Evolutionary conservation across 2,113 vertebrate species (phyloP).

Genomic region (Macaca fascicularis): T2T-MFA8v1.1 NC_088378.1:87204501-87205000

Average conservation of each 20-base stretch:
- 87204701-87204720: constrained; percentile 73
- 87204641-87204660: constrained; percentile 59
- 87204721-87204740: constrained; percentile 49
- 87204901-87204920: neutral
- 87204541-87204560: constrained; percentile 74
- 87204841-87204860: constrained; percentile 41
- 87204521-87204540: constrained; percentile 75
- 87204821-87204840: constrained; percentile 28
- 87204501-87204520: constrained; percentile 33
- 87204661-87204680: constrained; percentile 50
- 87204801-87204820: constrained; percentile 53
- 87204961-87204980: neutral
- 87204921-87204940: neutral
- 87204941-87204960: constrained; percentile 28
- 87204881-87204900: neutral
- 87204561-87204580: constrained; percentile 54
- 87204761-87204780: constrained; percentile 72
- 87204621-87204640: constrained; percentile 67
- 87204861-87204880: neutral
- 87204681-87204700: constrained; percentile 64
- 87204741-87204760: constrained; percentile 61
- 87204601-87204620: constrained; percentile 64
- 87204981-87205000: constrained; percentile 18
- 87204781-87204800: constrained; percentile 60
- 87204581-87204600: constrained; percentile 73